Percentiles rank a stretch among this genome's conserved stretches.
Evolutionary conservation across 2,888 invertebrate genomes (phyloP).

Genomic region (Tanytarsus gracilentus): DNA sequence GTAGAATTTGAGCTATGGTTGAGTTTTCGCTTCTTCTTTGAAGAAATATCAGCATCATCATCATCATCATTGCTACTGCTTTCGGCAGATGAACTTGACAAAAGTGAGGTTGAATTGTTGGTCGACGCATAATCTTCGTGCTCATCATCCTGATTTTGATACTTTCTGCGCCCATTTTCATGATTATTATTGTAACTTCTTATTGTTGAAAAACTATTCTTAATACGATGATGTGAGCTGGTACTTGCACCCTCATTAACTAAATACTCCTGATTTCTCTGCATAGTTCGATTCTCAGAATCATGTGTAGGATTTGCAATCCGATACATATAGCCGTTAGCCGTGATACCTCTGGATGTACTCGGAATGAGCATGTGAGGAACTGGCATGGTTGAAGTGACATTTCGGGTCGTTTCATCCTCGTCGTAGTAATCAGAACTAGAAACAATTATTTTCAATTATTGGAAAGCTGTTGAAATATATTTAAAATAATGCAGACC

Average conservation of each 20-base stretch:
- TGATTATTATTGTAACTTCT: background rate
- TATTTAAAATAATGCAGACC: background rate
- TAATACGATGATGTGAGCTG: conserved; percentile 5
- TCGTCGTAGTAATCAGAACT: conserved; percentile 30
- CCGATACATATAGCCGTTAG: conserved; percentile 43
- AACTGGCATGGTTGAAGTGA: conserved; percentile 31
- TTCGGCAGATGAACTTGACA: conserved; percentile 19
- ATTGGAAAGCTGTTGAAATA: background rate
- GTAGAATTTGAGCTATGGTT: background rate
- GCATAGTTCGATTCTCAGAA: conserved; percentile 43
- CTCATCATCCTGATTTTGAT: background rate
- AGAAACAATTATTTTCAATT: background rate
- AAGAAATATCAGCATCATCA: too few species aligned
- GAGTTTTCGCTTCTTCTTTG: conserved; percentile 12
- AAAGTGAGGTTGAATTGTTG: conserved; percentile 18
- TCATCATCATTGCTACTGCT: conserved; percentile 21
- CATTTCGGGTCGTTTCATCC: conserved; percentile 20
- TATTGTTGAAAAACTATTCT: background rate
- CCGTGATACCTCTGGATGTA: conserved; percentile 51
- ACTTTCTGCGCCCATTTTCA: background rate
- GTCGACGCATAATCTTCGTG: conserved; percentile 22
- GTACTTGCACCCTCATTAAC: conserved; percentile 13
- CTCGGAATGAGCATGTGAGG: conserved; percentile 36
- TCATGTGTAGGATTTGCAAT: conserved; percentile 49
- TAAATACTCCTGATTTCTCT: background rate